A percentile compares a stretch with the other conserved stretches of the same genome.
phyloP scores from a whole-genome alignment of 2,888 invertebrate genomes.

The Podotricha telesiphe region DNA sequence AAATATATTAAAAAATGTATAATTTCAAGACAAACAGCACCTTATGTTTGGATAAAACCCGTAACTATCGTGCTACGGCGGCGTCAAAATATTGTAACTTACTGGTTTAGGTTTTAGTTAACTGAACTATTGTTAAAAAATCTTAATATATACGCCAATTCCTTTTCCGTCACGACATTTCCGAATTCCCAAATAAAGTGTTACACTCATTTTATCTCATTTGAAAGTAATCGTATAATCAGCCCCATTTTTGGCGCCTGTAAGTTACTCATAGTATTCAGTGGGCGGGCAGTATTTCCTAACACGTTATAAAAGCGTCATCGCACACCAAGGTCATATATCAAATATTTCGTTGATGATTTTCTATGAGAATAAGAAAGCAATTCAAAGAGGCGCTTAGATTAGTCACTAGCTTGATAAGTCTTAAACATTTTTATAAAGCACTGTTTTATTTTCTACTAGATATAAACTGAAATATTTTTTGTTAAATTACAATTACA shows the following conservation, averaged over 20 bases:
- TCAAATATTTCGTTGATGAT: slow-evolving; percentile 46
- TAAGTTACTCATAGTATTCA: slow-evolving; percentile 52
- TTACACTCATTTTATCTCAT: slow-evolving; percentile 35
- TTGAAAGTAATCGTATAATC: slow-evolving; percentile 44
- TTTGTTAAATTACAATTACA: too few species aligned
- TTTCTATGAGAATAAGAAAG: slow-evolving; percentile 33
- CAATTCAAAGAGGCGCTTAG: slow-evolving; percentile 4
- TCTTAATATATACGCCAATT: neutral
- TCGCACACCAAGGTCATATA: slow-evolving; percentile 44
- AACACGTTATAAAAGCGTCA: slow-evolving; percentile 51
- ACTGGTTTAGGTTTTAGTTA: too few species aligned
- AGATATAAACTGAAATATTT: too few species aligned
- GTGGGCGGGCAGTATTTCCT: slow-evolving; percentile 49
- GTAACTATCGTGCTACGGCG: too few species aligned
- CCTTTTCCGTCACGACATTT: neutral
- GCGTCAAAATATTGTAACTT: too few species aligned
- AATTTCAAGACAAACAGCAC: too few species aligned
- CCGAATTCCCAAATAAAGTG: neutral
- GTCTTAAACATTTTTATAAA: neutral
- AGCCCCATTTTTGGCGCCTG: slow-evolving; percentile 48
- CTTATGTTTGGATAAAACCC: too few species aligned
- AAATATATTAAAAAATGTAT: too few species aligned
- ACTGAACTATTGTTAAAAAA: neutral
- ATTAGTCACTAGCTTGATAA: slow-evolving; percentile 1
- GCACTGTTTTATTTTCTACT: too few species aligned